A percentile compares a stretch with the other conserved stretches of the same genome.
Evolutionary conservation across 64 coral and sea anemone species (phyloP).

Genomic region (Orbicella faveolata): DNA sequence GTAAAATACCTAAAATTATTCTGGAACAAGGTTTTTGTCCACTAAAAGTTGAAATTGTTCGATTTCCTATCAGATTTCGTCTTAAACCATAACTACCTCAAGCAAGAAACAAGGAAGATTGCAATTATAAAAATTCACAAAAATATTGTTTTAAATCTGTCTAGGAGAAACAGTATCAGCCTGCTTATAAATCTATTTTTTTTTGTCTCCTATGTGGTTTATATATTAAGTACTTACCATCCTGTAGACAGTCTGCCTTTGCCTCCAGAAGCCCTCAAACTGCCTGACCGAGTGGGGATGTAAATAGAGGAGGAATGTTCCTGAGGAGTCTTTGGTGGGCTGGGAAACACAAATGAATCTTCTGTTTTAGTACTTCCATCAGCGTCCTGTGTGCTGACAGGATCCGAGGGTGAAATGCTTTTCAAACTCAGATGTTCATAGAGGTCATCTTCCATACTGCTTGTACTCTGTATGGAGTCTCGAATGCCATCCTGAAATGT

Average conservation of each 20-base stretch:
- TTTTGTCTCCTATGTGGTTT: no score
- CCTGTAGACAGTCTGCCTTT: constrained; percentile 71
- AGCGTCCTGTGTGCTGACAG: neutral
- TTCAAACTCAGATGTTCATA: constrained; percentile 74
- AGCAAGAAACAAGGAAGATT: no score
- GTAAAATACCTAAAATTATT: no score
- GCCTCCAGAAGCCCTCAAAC: constrained; percentile 59
- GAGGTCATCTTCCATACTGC: constrained; percentile 79
- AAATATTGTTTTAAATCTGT: no score
- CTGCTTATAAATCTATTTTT: no score
- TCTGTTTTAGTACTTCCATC: constrained; percentile 5
- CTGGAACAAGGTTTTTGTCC: no score
- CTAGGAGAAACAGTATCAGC: no score
- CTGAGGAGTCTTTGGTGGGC: constrained; percentile 41
- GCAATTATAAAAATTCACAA: no score
- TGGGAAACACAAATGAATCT: constrained; percentile 58
- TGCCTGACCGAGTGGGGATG: constrained; percentile 46
- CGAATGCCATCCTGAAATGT: constrained; percentile 26
- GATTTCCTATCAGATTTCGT: no score
- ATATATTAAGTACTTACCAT: constrained; percentile 51
- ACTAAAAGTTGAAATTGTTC: no score
- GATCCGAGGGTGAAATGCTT: neutral
- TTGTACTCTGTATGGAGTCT: constrained; percentile 66
- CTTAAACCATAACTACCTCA: no score
- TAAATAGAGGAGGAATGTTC: constrained; percentile 13